Base-by-base conservation (phyloP, 2,113 vertebrate species). In the Tamias sibiricus region DNA sequence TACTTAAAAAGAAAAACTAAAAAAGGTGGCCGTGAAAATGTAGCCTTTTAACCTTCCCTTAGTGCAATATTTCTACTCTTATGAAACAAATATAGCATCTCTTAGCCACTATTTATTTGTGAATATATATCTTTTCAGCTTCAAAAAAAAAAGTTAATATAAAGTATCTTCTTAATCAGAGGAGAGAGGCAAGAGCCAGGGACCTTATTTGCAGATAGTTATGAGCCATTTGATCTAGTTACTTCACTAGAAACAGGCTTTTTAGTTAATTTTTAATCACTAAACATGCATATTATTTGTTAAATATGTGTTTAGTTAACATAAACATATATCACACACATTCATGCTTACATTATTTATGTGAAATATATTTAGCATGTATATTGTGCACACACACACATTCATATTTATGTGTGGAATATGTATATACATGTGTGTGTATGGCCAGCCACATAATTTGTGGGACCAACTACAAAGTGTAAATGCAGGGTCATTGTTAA, bases 1-100 rank as follows among this genome's bases (percentile, higher is more conserved):
- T 57, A 54, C 19, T 95, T 59, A 66, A n/a, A 91, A 91, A 74
- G 66, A 74, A 92, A 91, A 75, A 82, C 47, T 52, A 40, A 68
- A 76, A 26, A 74, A 64, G 3, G 30, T 77, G 59, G 62, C 62
- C 42, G n/a, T 49, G 35, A 83, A 69, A 92, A 26, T 37, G 4
- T 69, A 81, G 24, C 72, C 49, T 90, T 93, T 81, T 64, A 82
- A 59, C 24, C 30, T 91, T 71, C n/a, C 37, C 47, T 83, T 22
- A 47, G 75, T 95, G 84, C 72, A 28, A 28, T 30, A 83, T 85
- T 84, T 93, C 11, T 28, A 90, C 8, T 59, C 24, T 52, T 79
- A 40, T 49, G 8, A 84, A 84, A 47, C 66, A 87, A 37, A n/a
- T 77, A 19, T 35, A 66, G 72, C 40, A 57, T 52, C 40, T 89